phyloP scores from a whole-genome alignment of 2,113 vertebrate species.

The Sinosuthora webbiana region DNA sequence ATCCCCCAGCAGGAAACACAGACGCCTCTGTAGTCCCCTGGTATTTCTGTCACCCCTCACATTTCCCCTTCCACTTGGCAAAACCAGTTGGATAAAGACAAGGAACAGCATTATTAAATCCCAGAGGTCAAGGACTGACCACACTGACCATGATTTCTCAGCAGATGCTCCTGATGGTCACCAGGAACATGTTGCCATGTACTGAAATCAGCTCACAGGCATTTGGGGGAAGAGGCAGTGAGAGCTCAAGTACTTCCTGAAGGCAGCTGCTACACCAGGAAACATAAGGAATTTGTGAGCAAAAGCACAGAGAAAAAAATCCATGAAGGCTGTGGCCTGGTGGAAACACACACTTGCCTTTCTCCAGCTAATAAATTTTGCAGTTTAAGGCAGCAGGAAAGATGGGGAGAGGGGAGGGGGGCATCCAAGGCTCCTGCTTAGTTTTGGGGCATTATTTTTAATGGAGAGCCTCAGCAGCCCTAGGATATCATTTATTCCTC shows the following conservation, averaged over 20 bases:
- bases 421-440: neutral
- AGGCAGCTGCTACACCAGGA: neutral
- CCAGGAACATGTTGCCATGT: neutral
- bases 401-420: too few relatives aligned
- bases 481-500: neutral
- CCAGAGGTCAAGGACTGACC: neutral
- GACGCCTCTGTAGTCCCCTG: neutral
- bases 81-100: neutral
- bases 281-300: neutral
- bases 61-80: neutral
- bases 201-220: neutral
- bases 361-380: neutral
- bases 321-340: neutral
- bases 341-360: neutral
- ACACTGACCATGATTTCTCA: neutral
- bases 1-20: neutral
- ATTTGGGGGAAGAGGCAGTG: neutral
- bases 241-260: neutral
- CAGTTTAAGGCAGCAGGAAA: neutral
- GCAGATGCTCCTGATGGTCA: neutral
- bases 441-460: neutral
- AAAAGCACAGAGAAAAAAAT: neutral
- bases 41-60: neutral
- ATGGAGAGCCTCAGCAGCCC: neutral
- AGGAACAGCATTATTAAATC: neutral